Evolutionary conservation across 2,113 vertebrate species (phyloP).

Genomic region (Nothobranchius furzeri): DNA sequence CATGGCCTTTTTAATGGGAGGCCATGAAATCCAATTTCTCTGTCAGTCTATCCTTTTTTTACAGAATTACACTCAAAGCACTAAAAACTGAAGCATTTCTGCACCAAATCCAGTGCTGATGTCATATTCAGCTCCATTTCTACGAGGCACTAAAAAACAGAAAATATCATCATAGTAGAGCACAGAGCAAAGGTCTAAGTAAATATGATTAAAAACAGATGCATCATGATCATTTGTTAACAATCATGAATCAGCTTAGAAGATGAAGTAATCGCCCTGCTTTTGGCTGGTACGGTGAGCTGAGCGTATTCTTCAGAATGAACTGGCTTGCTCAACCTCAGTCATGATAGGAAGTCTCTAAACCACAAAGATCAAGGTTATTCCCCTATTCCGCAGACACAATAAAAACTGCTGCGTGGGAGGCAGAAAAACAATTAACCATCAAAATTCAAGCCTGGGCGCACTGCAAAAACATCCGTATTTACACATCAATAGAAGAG

Average conservation of each 20-base stretch:
- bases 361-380: slow-evolving; percentile 25
- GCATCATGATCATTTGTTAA: neutral
- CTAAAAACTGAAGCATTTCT: slow-evolving; percentile 13
- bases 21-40: slow-evolving; percentile 58
- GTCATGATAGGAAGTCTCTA: slow-evolving; percentile 6
- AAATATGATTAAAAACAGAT: slow-evolving; percentile 10
- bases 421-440: slow-evolving; percentile 38
- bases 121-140: slow-evolving; percentile 3
- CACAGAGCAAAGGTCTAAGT: slow-evolving; percentile 16
- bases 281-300: slow-evolving; percentile 17
- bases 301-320: neutral
- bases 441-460: slow-evolving; percentile 37
- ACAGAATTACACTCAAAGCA: neutral
- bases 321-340: slow-evolving; percentile 12
- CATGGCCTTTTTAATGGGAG: slow-evolving; percentile 38
- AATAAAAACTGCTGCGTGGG: slow-evolving; percentile 14
- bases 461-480: slow-evolving; percentile 42
- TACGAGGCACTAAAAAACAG: slow-evolving; percentile 18
- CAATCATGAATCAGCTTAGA: slow-evolving; percentile 31
- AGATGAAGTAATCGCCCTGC: slow-evolving; percentile 22
- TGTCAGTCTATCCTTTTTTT: slow-evolving; percentile 36
- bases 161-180: neutral
- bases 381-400: neutral
- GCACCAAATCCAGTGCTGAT: neutral
- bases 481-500: slow-evolving; percentile 70